Base-by-base conservation (phyloP, 2,888 invertebrate species). In the Tolmerus cingulatus region DNA sequence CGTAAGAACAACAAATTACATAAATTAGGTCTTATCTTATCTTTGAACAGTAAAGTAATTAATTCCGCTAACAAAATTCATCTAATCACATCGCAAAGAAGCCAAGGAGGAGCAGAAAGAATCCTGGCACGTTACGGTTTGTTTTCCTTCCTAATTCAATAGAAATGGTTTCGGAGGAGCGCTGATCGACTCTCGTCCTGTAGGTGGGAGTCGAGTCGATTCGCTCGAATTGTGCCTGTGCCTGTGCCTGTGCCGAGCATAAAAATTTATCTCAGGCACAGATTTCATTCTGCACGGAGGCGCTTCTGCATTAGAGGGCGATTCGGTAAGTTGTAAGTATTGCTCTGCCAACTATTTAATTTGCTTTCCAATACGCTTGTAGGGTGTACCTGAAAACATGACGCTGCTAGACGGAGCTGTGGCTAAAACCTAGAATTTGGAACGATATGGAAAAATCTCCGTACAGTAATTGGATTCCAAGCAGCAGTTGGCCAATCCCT, bases 1-100 rank as follows among this genome's bases (percentile, higher is more conserved):
- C 40, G 87, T 87, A 86, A 87, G 87, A 88, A 88, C 87, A 88
- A 88, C 88, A 88, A 88, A 88, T 88, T 88, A 88, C 87, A 87
- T 88, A 88, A 87, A 88, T 88, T 88, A 87, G 87, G 85, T 74
- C 86, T 88, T 88, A 88, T 88, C 88, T 88, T 88, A 88, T 88
- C 87, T 88, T 88, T 88, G 87, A 86, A 88, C 88, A 88, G 88
- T 88, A 88, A 88, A 88, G 88, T 88, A 88, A 88, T 88, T 88
- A 88, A 88, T 88, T 88, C 88, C 88, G 88, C 88, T 86, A 88
- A 88, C 87, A 88, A 88, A 88, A 87, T 88, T 88, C 87, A 88
- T 88, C 88, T 88, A 88, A 88, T 88, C 87, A 88, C 88, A 88
- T 88, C 87, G 84, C 88, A 88, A 88, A 88, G 76, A 86, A 88